Percentiles rank a stretch among this genome's conserved stretches.
Evolutionary conservation across 2,888 invertebrate species (phyloP).

Genomic region (Tortrix viridana): DNA sequence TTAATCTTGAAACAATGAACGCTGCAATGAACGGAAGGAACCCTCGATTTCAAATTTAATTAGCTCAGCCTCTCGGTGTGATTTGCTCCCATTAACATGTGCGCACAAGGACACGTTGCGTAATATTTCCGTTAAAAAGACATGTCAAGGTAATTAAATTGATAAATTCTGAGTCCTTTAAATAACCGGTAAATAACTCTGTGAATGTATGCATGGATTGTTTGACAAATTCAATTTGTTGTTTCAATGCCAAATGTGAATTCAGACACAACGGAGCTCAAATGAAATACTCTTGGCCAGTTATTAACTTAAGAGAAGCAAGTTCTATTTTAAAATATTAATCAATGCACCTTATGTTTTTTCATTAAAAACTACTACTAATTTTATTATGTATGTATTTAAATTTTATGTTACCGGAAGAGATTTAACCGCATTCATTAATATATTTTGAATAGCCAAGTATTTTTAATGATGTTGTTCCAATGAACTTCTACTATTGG

Average conservation of each 20-base stretch:
- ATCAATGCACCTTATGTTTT: slow-evolving; percentile 11
- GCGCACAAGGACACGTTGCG: slow-evolving; percentile 61
- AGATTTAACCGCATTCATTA: slow-evolving; percentile 20
- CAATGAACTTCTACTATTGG: slow-evolving; percentile 16
- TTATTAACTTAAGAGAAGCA: not conserved
- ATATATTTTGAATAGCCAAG: slow-evolving; percentile 20
- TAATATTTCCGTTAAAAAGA: slow-evolving; percentile 64
- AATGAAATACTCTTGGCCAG: not conserved
- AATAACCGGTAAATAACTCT: slow-evolving; percentile 49
- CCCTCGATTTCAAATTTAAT: slow-evolving; percentile 39
- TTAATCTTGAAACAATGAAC: not conserved
- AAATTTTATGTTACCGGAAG: slow-evolving; percentile 30
- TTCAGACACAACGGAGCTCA: not conserved
- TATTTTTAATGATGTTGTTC: slow-evolving; percentile 14
- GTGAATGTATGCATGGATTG: slow-evolving; percentile 37
- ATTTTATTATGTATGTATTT: slow-evolving; percentile 13
- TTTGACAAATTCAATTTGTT: slow-evolving; percentile 34
- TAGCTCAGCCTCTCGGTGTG: slow-evolving; percentile 49
- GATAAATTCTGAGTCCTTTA: slow-evolving; percentile 50
- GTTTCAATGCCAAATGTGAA: slow-evolving; percentile 20
- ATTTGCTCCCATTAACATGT: slow-evolving; percentile 59
- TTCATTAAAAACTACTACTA: slow-evolving; percentile 15
- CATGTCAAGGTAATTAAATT: slow-evolving; percentile 54
- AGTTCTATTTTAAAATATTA: slow-evolving; percentile 1
- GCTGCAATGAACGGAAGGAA: slow-evolving; percentile 4